Base-by-base conservation (phyloP, 2,113 vertebrate species). In the Gymnocephalus cernua region DNA sequence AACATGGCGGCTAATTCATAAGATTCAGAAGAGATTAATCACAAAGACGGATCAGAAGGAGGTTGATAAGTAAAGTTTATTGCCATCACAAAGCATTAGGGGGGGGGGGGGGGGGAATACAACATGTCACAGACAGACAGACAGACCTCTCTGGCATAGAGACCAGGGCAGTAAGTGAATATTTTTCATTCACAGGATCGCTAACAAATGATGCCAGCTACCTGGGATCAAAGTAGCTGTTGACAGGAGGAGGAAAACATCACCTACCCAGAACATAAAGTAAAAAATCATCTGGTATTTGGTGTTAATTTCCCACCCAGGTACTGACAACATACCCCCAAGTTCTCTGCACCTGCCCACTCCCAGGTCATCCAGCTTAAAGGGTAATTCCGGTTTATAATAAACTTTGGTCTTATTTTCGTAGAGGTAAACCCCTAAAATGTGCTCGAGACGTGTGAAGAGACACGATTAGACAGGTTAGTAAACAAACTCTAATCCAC, bases 41-140 rank as follows among this genome's bases (percentile, higher is more conserved):
- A 86, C 50, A 66, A 19, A 84, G 51, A 82, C 73, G 61, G 19
- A 38, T 53, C 73, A 74, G 62, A 10, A 12, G n/a, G 67, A 86
- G 88, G 88, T 79, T 92, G 85, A 93, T 77, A 56, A 75, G 81
- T 90, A 56, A 84, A 77, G 86, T 95, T 95, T 94, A 95, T 95
- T 95, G 72, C 67, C 82, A 90, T 91, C 87, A 92, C 84, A 90
- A 90, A 94, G 89, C 90, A 79, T 81, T 51, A 50, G 9, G 71
- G 70, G 66, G 23, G 51, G 45, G 1, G 68, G 53, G 9, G 71
- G 70, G 66, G 23, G 51, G 45, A 1, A 71, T 13, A 27, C 45
- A 73, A 80, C 61, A 56, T 50, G 25, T 50, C 29, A 18, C 56
- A 77, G 74, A 80, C 47, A 83, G 74, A 80, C 47, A 83, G 77